These are phyloP conservation scores for Ranitomeya imitator DNA, from an alignment of 2,113 vertebrate species.

Conservation along the genomic window DNA sequence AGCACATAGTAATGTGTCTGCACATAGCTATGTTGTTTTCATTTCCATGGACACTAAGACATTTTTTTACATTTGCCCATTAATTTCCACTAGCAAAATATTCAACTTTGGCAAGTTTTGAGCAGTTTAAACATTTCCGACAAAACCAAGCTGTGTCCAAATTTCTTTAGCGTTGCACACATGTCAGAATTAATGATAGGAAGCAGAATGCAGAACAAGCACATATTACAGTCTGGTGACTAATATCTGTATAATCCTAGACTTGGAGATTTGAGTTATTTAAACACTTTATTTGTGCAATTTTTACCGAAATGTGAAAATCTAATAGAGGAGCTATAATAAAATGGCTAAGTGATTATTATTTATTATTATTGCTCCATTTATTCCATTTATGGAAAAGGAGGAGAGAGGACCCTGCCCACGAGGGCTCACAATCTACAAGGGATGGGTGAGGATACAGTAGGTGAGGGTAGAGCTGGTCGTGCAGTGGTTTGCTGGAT, in stretches of 20 bases:
- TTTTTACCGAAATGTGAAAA: neutral
- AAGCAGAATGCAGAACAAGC: constrained; percentile 5
- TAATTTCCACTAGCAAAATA: constrained; percentile 12
- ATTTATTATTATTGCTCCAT: too few species aligned
- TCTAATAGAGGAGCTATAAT: neutral
- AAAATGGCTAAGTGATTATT: neutral
- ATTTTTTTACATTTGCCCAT: constrained; percentile 30
- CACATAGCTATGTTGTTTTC: constrained; percentile 15
- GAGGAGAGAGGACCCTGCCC: too few species aligned
- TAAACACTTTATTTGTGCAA: neutral
- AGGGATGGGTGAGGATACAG: too few species aligned
- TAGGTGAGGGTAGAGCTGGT: too few species aligned
- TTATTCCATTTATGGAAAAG: too few species aligned
- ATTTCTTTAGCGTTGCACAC: neutral
- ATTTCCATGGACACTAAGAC: neutral
- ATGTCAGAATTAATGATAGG: neutral
- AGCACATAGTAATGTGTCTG: constrained; percentile 21
- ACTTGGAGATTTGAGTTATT: neutral
- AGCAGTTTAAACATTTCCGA: constrained; percentile 2
- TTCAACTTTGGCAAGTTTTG: constrained; percentile 22
- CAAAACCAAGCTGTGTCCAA: neutral
- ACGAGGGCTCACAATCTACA: too few species aligned
- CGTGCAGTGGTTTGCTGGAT: too few species aligned
- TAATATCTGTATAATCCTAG: neutral
- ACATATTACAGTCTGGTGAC: neutral